phyloP scores from a whole-genome alignment of 2,888 invertebrate species.

The Chaitophorus viminalis region DNA sequence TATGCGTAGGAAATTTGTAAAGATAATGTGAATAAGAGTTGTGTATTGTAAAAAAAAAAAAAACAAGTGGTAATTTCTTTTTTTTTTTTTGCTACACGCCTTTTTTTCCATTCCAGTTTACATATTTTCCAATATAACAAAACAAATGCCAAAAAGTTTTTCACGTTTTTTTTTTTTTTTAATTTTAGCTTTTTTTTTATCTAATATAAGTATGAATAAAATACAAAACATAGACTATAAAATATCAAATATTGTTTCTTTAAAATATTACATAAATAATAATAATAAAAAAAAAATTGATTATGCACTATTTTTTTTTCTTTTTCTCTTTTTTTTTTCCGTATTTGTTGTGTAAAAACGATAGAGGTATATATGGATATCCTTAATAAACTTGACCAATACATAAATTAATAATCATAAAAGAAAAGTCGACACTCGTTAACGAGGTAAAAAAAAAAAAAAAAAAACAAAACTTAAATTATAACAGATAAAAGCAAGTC shows the following conservation, averaged over 20 bases:
- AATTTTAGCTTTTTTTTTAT: constrained; percentile 56
- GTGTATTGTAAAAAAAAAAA: background rate
- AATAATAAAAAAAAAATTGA: constrained; percentile 15
- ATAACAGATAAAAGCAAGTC: constrained; percentile 62
- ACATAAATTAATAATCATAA: constrained; percentile 56
- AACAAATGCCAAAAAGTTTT: constrained; percentile 47
- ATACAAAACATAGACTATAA: constrained; percentile 62
- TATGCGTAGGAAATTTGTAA: background rate
- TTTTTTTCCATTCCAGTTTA: constrained; percentile 58
- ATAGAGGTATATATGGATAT: constrained; percentile 58
- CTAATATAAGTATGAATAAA: constrained; percentile 62
- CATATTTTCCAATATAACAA: constrained; percentile 58
- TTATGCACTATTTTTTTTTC: constrained; percentile 46
- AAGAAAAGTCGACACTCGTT: constrained; percentile 47
- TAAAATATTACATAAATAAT: constrained; percentile 55
- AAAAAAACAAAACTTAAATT: constrained; percentile 51
- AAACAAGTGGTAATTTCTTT: constrained; percentile 17
- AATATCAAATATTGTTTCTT: constrained; percentile 61
- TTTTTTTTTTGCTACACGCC: constrained; percentile 55
- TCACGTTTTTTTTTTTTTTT: constrained; percentile 65
- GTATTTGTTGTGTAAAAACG: constrained; percentile 47
- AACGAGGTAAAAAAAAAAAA: constrained; percentile 7
- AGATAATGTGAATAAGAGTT: background rate
- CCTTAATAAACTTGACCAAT: constrained; percentile 34
- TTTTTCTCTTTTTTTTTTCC: constrained; percentile 16